phyloP scores from a whole-genome alignment of 2,797 vertebrate genomes.

The Danio aesculapii region DNA sequence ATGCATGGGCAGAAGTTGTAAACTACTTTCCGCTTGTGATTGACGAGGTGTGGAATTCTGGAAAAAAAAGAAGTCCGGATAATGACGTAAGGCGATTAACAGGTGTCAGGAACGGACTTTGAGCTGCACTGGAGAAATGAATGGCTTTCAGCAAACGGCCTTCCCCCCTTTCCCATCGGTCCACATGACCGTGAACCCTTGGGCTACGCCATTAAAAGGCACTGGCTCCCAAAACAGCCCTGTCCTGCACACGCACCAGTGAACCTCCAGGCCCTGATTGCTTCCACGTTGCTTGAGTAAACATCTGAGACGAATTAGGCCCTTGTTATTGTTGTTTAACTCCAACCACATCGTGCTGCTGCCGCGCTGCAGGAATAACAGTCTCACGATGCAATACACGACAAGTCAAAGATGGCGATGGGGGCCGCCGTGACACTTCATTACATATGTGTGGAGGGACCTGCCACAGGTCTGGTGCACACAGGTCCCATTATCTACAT shows the following conservation, averaged over 20 bases:
- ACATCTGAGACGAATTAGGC: constrained; percentile 68
- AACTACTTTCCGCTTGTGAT: constrained; percentile 66
- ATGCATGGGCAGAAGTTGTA: constrained; percentile 9
- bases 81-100: constrained; percentile 72
- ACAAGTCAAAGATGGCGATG: constrained; percentile 51
- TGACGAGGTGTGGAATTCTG: constrained; percentile 72
- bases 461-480: constrained; percentile 42
- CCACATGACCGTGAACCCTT: constrained; percentile 20
- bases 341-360: constrained; percentile 55
- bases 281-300: constrained; percentile 71
- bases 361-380: constrained; percentile 60
- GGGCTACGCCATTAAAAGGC: constrained; percentile 58
- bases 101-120: constrained; percentile 69
- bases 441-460: constrained; percentile 53
- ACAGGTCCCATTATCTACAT: constrained; percentile 60
- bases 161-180: constrained; percentile 25
- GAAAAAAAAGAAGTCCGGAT: constrained; percentile 65
- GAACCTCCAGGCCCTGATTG: constrained; percentile 59
- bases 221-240: constrained; percentile 51
- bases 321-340: constrained; percentile 69
- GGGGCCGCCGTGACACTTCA: constrained; percentile 59
- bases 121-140: constrained; percentile 28
- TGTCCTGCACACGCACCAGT: constrained; percentile 51
- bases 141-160: constrained; percentile 42
- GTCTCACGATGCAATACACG: constrained; percentile 53